Evolutionary conservation across 2,113 vertebrate genomes (phyloP), one percentile per base, ranked within the genome.

Genomic region (Nyctereutes procyonoides): DNA sequence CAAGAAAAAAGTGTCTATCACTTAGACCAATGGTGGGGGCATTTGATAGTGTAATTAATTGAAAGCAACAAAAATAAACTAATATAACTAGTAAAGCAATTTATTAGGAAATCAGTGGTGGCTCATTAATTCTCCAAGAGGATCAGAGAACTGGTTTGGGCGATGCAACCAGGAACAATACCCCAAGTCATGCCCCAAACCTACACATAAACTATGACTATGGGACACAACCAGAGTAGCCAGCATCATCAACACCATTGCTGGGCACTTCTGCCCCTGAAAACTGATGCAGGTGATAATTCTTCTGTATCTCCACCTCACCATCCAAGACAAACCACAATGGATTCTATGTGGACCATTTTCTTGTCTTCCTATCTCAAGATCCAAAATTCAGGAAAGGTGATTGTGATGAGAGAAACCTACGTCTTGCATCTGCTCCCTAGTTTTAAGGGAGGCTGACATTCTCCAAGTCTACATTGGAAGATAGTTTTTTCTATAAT

Each of bases 21-120:
- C 55, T 77, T 35, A 90, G 51, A 58, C 77, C 5, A 19, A 1
- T 87, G 22, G 24, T n/a, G 5, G 51, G 38, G 65, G 0, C 53
- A 74, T 65, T 58, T 19, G 43, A 43, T 11, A 65, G 28, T 73
- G 14, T 85, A 28, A 55, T 65, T 81, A 90, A 90, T 53, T 26
- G 13, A 10, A 93, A 55, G 24, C 22, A 79, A 88, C n/a, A 63
- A 55, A 88, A 96, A 69, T 62, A 83, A 84, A 51, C 28, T 58
- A 74, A 93, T 67, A 32, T 65, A 67, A 58, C 53, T 76, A 53
- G 4, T 55, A 63, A 84, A 84, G 20, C 43, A 32, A 88, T 88
- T 17, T 84, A 13, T 77, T n/a, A n/a, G n/a, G n/a, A 53, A 92
- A 43, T 71, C 71, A 7, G 12, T 24, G 32, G 13, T 4, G 62